Evolutionary conservation across 2,113 vertebrate genomes (phyloP).

Genomic region (Semicossyphus pulcher): DNA sequence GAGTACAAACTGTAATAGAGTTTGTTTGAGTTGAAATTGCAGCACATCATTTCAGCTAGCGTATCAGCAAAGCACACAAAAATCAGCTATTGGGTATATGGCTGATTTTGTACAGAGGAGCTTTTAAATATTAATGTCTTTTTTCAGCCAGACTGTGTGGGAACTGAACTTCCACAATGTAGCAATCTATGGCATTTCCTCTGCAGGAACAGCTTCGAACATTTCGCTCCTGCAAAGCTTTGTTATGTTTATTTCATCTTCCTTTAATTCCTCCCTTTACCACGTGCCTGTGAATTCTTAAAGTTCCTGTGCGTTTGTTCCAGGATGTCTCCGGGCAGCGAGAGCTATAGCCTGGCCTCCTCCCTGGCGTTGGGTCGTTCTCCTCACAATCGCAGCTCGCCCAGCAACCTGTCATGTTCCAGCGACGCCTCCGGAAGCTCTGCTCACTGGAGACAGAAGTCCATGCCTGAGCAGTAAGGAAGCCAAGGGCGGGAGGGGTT

Average conservation of each 20-base stretch:
- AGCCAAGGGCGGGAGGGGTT: background rate
- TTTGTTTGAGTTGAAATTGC: background rate
- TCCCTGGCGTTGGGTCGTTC: slow-evolving; percentile 92
- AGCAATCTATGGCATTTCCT: slow-evolving; percentile 39
- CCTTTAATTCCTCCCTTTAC: slow-evolving; percentile 1
- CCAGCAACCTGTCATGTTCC: slow-evolving; percentile 95
- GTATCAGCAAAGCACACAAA: background rate
- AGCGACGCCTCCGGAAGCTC: slow-evolving; percentile 93
- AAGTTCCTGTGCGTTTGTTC: slow-evolving; percentile 17
- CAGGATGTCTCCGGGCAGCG: slow-evolving; percentile 95
- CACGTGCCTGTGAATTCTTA: slow-evolving; percentile 1
- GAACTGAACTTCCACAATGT: slow-evolving; percentile 2
- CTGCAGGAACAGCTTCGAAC: slow-evolving; percentile 4
- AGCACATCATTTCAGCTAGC: background rate
- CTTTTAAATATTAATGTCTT: slow-evolving; percentile 1
- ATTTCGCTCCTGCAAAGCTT: slow-evolving; percentile 8
- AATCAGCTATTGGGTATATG: background rate
- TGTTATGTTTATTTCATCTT: slow-evolving; percentile 30
- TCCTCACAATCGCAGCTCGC: slow-evolving; percentile 95
- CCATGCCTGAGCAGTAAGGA: slow-evolving; percentile 97
- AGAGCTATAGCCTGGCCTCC: slow-evolving; percentile 93
- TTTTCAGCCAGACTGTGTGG: slow-evolving; percentile 12
- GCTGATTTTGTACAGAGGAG: background rate
- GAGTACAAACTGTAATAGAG: background rate
- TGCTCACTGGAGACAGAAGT: slow-evolving; percentile 95